Conservation (phyloP, 1,140 invertebrate genomes). For the Stratiolaelaps scimitus region DNA sequence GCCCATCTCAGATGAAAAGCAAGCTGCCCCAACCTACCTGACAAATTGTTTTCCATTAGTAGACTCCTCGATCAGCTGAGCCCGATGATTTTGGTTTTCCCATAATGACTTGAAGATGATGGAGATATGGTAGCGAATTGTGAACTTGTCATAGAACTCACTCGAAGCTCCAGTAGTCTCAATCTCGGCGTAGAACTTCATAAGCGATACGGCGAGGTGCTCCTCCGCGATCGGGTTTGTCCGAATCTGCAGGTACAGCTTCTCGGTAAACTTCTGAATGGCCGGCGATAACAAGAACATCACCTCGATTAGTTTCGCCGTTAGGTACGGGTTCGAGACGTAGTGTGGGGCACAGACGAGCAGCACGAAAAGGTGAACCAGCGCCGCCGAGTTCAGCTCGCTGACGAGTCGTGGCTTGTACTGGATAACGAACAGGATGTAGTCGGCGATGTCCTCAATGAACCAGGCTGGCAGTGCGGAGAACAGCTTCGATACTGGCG, state of each 20-base stretch:
- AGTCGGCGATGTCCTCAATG: constrained; percentile 88
- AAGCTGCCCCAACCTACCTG: no score
- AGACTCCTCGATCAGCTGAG: constrained; percentile 46
- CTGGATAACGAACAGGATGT: constrained; percentile 79
- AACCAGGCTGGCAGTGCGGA: constrained; percentile 88
- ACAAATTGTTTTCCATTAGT: constrained; percentile 31
- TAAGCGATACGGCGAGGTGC: constrained; percentile 67
- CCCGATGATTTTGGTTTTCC: constrained; percentile 44
- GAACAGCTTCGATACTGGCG: constrained; percentile 55
- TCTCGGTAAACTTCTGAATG: constrained; percentile 55
- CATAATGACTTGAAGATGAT: constrained; percentile 69
- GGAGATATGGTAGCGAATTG: constrained; percentile 92
- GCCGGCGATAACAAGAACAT: constrained; percentile 78
- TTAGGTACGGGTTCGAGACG: constrained; percentile 87
- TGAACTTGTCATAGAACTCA: constrained; percentile 98
- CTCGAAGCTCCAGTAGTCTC: constrained; percentile 92
- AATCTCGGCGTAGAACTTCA: constrained; percentile 97
- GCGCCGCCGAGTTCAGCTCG: constrained; percentile 49
- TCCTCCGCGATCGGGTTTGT: constrained; percentile 70
- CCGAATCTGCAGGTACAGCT: constrained; percentile 56
- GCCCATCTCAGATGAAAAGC: background rate
- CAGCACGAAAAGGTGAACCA: constrained; percentile 74
- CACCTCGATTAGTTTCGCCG: constrained; percentile 82
- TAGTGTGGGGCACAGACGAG: constrained; percentile 76
- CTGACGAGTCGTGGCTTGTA: constrained; percentile 47